Percentiles rank a stretch among this genome's conserved stretches.
Evolutionary conservation across 2,113 vertebrate species (phyloP).

Genomic region (Cettia cetti): DNA sequence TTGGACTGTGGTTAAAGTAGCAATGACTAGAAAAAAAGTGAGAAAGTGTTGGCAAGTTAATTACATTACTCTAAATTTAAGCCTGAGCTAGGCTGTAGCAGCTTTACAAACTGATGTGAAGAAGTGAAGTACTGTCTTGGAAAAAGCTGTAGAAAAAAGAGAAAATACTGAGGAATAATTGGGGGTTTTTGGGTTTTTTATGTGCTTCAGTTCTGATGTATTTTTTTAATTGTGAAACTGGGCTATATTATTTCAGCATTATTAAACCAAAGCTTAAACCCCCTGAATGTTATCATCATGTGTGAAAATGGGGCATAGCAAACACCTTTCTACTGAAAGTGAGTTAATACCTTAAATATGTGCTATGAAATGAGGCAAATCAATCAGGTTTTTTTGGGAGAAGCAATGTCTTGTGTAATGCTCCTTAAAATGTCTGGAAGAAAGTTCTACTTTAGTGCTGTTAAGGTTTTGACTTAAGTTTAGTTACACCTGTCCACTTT

Average conservation of each 20-base stretch:
- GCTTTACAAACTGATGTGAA: not conserved
- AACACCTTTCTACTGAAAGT: not conserved
- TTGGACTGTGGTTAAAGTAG: not conserved
- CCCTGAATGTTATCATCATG: not conserved
- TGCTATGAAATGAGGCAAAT: not conserved
- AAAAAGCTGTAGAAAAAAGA: not conserved
- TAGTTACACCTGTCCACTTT: not conserved
- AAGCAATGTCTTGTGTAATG: accelerated
- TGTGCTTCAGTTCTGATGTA: not conserved
- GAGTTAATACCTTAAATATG: not conserved
- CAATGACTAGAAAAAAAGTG: not conserved
- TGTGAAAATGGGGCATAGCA: not conserved
- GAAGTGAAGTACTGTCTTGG: not conserved
- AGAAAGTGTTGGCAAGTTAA: not conserved
- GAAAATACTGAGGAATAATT: not conserved
- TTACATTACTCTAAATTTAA: not conserved
- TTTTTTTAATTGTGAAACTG: not conserved
- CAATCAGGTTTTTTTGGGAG: not conserved
- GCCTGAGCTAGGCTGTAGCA: not conserved
- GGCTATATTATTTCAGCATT: not conserved
- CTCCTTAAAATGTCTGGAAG: not conserved
- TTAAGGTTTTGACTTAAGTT: not conserved
- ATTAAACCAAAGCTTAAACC: not conserved
- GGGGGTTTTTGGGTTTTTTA: not conserved
- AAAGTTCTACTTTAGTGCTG: not conserved